phyloP scores from a whole-genome alignment of 2,888 invertebrate genomes.

The Hofmannophila pseudospretella region DNA sequence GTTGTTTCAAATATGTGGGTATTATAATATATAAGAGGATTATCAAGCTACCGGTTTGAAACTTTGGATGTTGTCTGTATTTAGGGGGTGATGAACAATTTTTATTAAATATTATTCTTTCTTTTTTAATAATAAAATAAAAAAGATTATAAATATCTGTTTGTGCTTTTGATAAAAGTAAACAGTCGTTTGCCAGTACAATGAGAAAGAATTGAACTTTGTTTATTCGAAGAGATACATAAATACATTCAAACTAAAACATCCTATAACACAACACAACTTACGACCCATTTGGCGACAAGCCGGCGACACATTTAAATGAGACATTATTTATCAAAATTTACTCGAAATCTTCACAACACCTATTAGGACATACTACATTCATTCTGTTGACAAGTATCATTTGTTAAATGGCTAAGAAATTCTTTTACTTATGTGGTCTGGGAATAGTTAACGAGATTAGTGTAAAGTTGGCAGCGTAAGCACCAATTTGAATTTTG shows the following conservation, averaged over 20 bases:
- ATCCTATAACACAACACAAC: not conserved
- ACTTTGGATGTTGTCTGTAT: too few species aligned
- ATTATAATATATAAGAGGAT: constrained; percentile 19
- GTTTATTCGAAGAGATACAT: too few species aligned
- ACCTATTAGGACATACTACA: constrained; percentile 37
- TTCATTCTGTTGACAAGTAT: constrained; percentile 45
- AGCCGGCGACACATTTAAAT: constrained; percentile 22
- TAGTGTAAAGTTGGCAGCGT: constrained; percentile 1
- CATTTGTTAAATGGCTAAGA: constrained; percentile 43
- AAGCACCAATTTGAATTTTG: too few species aligned
- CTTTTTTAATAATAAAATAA: too few species aligned
- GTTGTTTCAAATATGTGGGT: constrained; percentile 7
- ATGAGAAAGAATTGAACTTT: too few species aligned
- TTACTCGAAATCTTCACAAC: constrained; percentile 28
- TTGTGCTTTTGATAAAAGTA: too few species aligned
- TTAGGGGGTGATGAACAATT: too few species aligned
- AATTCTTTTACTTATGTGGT: constrained; percentile 15
- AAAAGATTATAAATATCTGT: too few species aligned
- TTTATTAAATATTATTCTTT: too few species aligned
- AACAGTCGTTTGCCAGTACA: too few species aligned
- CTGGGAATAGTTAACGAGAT: not conserved
- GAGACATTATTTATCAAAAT: constrained; percentile 30
- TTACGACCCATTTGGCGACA: constrained; percentile 1
- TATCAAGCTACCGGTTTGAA: constrained; percentile 15
- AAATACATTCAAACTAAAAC: too few species aligned